A percentile compares a stretch with the other conserved stretches of the same genome.
phyloP scores from a whole-genome alignment of 2,888 invertebrate species.

The Papilio elwesi region DNA sequence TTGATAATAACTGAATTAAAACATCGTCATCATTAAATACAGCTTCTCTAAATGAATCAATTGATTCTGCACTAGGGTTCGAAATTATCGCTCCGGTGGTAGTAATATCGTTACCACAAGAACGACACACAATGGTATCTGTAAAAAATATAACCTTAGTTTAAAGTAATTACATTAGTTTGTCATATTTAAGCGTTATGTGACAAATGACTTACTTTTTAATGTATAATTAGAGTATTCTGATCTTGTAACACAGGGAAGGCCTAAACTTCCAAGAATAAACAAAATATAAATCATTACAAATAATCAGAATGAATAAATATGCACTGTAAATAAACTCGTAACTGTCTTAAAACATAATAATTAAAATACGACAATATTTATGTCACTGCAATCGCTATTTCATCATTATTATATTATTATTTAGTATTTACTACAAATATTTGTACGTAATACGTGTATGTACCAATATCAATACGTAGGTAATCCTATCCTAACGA shows the following conservation, averaged over 20 bases:
- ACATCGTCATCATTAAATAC: constrained; percentile 59
- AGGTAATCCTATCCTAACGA: no score
- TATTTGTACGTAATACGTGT: no score
- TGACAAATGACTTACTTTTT: background rate
- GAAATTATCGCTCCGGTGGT: constrained; percentile 54
- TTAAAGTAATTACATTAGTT: background rate
- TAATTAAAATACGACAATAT: background rate
- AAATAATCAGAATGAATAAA: background rate
- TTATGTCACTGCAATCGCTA: background rate
- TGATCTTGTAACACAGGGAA: constrained; percentile 18
- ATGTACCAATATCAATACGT: no score
- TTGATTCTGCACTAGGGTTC: constrained; percentile 55
- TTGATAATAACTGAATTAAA: constrained; percentile 60
- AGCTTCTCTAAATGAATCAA: constrained; percentile 59
- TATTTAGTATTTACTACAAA: no score
- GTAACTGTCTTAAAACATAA: no score
- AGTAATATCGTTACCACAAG: constrained; percentile 61
- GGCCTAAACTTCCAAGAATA: constrained; percentile 24
- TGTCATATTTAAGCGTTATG: background rate
- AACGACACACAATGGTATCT: constrained; percentile 66
- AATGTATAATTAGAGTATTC: constrained; percentile 27
- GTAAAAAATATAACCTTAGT: constrained; percentile 46
- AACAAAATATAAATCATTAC: constrained; percentile 34
- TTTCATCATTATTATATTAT: no score
- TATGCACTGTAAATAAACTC: no score